Evolutionary conservation across 2,888 invertebrate species (phyloP).

Genomic region (Oasisia sp.): DNA sequence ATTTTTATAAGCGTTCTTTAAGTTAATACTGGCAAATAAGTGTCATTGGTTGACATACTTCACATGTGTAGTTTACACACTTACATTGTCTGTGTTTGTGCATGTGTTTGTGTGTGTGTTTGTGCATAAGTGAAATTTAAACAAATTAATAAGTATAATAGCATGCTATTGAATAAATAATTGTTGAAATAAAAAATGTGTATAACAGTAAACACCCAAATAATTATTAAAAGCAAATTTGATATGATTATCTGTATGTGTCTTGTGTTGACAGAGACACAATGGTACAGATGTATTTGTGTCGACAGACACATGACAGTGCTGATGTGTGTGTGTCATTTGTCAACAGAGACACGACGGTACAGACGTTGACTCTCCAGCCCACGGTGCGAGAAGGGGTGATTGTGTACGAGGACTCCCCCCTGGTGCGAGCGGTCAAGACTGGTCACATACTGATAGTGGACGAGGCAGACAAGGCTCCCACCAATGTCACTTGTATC

Average conservation of each 20-base stretch:
- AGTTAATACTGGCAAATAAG: too few species aligned
- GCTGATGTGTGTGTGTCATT: background rate
- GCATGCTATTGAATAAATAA: too few species aligned
- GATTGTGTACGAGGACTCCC: constrained; percentile 92
- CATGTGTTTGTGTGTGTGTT: background rate
- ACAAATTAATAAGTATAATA: too few species aligned
- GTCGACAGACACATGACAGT: background rate
- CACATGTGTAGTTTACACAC: background rate
- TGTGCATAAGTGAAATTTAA: background rate
- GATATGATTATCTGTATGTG: background rate
- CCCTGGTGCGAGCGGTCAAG: constrained; percentile 86
- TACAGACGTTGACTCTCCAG: constrained; percentile 90
- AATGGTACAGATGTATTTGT: background rate
- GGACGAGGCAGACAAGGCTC: constrained; percentile 98
- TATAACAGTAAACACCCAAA: too few species aligned
- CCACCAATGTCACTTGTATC: constrained; percentile 95
- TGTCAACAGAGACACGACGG: constrained; percentile 85
- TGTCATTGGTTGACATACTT: background rate
- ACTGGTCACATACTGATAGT: constrained; percentile 87
- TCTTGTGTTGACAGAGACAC: background rate
- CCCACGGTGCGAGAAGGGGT: constrained; percentile 89
- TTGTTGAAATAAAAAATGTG: too few species aligned
- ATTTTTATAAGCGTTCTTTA: background rate
- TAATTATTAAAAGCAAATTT: too few species aligned
- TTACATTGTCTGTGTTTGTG: background rate